Percentiles rank a stretch among this genome's conserved stretches.
These are phyloP conservation scores for Habroteleia sp. DNA, from an alignment of 2,888 invertebrate genomes.

Conservation along the genomic window DNA sequence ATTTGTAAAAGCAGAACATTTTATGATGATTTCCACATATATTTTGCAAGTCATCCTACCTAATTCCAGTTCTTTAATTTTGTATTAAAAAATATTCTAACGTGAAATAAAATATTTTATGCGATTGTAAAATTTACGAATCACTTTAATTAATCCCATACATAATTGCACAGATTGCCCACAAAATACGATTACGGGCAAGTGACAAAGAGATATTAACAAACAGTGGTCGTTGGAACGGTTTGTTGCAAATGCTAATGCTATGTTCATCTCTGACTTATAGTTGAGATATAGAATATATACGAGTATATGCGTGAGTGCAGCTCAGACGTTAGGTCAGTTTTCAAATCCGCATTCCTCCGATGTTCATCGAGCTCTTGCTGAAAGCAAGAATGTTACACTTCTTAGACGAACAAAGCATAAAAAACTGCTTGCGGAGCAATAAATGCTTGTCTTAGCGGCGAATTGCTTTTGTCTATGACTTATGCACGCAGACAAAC, in stretches of 20 bases:
- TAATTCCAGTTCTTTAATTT: too few species aligned
- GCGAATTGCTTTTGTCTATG: slow-evolving; percentile 16
- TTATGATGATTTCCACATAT: too few species aligned
- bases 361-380: slow-evolving; percentile 50
- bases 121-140: too few species aligned
- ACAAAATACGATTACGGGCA: not conserved
- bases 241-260: slow-evolving; percentile 38
- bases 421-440: slow-evolving; percentile 33
- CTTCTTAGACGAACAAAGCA: slow-evolving; percentile 48
- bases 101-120: too few species aligned
- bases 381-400: slow-evolving; percentile 58
- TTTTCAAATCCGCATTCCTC: slow-evolving; percentile 58
- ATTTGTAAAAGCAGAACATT: too few species aligned
- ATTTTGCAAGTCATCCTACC: too few species aligned
- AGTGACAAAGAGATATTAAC: slow-evolving; percentile 28
- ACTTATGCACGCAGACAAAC: too few species aligned
- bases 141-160: not conserved
- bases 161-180: not conserved
- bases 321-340: slow-evolving; percentile 47
- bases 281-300: slow-evolving; percentile 40
- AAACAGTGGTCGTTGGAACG: slow-evolving; percentile 4
- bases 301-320: slow-evolving; percentile 43
- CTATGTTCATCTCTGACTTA: slow-evolving; percentile 45
- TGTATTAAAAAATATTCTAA: too few species aligned
- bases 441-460: slow-evolving; percentile 25